phyloP scores from a whole-genome alignment of 2,888 invertebrate genomes.

The Oxyteleia sp. region DNA sequence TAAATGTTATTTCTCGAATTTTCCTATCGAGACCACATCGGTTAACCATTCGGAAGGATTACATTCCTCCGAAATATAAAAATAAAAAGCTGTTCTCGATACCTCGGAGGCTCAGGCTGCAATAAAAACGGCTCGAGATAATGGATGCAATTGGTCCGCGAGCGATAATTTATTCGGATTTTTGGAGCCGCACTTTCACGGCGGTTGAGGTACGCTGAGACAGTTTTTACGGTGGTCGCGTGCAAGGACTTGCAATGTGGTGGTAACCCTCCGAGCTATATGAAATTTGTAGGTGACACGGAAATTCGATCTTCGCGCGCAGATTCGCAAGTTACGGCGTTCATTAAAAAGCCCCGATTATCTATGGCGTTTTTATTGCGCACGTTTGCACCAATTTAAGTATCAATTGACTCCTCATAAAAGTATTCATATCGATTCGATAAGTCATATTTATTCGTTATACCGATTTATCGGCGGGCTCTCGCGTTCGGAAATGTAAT shows the following conservation, averaged over 20 bases:
- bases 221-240: conserved; percentile 55
- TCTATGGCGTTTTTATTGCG: conserved; percentile 42
- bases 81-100: no score
- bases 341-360: conserved; percentile 55
- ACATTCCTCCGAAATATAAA: no score
- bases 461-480: conserved; percentile 13
- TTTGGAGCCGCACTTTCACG: conserved; percentile 1
- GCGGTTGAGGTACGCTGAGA: conserved; percentile 15
- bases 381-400: conserved; percentile 46
- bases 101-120: no score
- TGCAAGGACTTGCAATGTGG: conserved; percentile 39
- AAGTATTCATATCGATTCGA: conserved; percentile 27
- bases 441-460: conserved; percentile 22
- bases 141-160: conserved; percentile 25
- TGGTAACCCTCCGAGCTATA: conserved; percentile 47
- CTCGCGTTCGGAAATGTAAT: not conserved
- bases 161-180: conserved; percentile 45
- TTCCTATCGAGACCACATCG: no score
- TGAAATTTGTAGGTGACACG: conserved; percentile 51
- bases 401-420: conserved; percentile 49
- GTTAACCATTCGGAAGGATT: no score
- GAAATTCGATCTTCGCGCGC: conserved; percentile 29
- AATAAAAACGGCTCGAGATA: conserved; percentile 3
- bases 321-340: conserved; percentile 46
- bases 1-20: no score